Evolutionary conservation across 2,888 invertebrate species (phyloP), one percentile per base, ranked within the genome.

Genomic region (Chorisops tibialis): DNA sequence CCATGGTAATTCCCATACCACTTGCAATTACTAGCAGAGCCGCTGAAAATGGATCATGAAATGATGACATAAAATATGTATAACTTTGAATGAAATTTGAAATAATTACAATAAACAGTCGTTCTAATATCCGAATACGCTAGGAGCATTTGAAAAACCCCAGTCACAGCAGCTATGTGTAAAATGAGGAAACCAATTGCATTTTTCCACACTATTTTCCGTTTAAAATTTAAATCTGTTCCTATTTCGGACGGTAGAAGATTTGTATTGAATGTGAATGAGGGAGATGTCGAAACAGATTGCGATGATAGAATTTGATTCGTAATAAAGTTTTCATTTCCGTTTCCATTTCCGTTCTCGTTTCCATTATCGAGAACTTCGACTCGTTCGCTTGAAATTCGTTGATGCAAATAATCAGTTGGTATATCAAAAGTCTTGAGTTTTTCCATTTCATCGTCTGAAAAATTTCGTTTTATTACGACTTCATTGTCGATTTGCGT

Each of bases 1-100:
- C 93, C 54, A 90, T 86, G 4, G 91, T 91, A 1, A 91, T 83
- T 11, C 91, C 90, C 73, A 82, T 79, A 6, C 81, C 76, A 24
- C 78, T 73, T 1, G 72, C 65, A 12, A 74, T 64, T 4, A 69
- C 67, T 5, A 77, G 18, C 7, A 73, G 41, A 0, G 69, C 11
- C 58, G 69, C 79, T 77, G 69, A 64, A 72, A 74, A 62, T 48
- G 9, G 37, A 63, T 45, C 14, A 61, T 9, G 11, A 38, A 63
- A 68, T 2, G 5, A 50, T 14, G n/a, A 19, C 9, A 11, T n/a
- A 30, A 50, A 56, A 22, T 56, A 14, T 19, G 2, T 12, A 43
- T 4, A 35, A 19, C 21, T 9, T 35, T 19, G 12, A 74, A 54
- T 6, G 18, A 30, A 9, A 21, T 68, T 9, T 70, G 67, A n/a